These are phyloP conservation scores for Ricordea florida DNA, from an alignment of 92 coral and sea anemone genomes.

Conservation along the genomic window DNA sequence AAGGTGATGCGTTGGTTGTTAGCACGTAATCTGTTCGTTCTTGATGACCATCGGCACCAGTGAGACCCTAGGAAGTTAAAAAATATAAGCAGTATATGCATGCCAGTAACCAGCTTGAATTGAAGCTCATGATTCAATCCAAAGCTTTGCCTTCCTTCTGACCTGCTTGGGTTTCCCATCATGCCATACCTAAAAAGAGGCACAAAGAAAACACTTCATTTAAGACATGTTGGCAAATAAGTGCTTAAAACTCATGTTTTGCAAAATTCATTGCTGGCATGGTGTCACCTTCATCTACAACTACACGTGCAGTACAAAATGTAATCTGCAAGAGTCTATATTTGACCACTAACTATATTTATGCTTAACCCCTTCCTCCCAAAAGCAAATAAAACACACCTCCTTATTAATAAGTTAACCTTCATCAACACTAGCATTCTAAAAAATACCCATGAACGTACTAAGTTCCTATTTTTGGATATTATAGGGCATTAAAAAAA, in stretches of 20 bases:
- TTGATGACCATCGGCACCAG: constrained; percentile 91
- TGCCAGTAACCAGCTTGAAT: background rate
- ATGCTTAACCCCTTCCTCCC: too few relatives aligned
- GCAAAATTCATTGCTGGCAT: too few relatives aligned
- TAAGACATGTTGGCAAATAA: too few relatives aligned
- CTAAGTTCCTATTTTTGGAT: too few relatives aligned
- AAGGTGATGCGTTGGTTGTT: constrained; percentile 50
- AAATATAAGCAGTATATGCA: background rate
- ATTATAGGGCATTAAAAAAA: too few relatives aligned
- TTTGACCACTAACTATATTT: background rate
- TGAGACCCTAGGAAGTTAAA: constrained; percentile 65
- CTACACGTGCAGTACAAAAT: too few relatives aligned
- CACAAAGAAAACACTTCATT: background rate
- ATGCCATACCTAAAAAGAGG: constrained; percentile 78
- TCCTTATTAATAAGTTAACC: too few relatives aligned
- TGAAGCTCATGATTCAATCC: background rate
- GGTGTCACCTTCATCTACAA: too few relatives aligned
- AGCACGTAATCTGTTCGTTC: constrained; percentile 84
- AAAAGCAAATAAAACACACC: too few relatives aligned
- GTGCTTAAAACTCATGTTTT: too few relatives aligned
- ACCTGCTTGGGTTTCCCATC: constrained; percentile 94
- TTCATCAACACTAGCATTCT: too few relatives aligned
- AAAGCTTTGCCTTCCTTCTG: background rate
- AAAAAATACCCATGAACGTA: too few relatives aligned
- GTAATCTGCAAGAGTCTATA: background rate